These are phyloP conservation scores for Schizaphis graminum DNA, from an alignment of 2,888 invertebrate species.

Conservation along the genomic window DNA sequence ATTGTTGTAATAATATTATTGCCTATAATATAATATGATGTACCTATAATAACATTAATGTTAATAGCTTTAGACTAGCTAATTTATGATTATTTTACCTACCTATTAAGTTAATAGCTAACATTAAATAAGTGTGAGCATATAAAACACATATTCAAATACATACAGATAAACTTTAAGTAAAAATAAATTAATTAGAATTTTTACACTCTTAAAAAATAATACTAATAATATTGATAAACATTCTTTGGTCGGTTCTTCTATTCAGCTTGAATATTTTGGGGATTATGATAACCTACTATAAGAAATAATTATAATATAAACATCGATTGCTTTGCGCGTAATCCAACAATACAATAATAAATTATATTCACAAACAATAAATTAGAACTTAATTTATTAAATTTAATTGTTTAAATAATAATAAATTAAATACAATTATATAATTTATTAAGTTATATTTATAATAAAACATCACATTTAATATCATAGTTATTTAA, in stretches of 20 bases:
- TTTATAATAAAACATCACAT: too few species aligned
- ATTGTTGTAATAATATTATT: neutral
- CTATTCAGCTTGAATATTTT: neutral
- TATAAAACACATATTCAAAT: neutral
- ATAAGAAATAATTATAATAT: neutral
- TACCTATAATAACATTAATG: neutral
- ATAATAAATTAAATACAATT: neutral
- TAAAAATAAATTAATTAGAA: neutral
- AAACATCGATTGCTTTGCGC: neutral
- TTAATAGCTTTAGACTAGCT: neutral
- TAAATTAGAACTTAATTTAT: neutral
- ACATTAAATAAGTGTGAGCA: neutral
- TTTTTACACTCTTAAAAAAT: neutral
- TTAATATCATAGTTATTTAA: neutral
- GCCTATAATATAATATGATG: neutral
- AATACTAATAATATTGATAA: neutral
- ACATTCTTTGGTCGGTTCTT: neutral
- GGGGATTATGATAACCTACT: neutral
- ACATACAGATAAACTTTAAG: neutral
- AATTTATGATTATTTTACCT: neutral
- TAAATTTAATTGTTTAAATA: neutral
- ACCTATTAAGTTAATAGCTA: neutral
- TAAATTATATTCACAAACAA: neutral
- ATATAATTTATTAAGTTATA: too few species aligned
- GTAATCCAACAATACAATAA: neutral